Base-by-base conservation (phyloP, 2,888 invertebrate species). In the Spilosoma lubricipeda region DNA sequence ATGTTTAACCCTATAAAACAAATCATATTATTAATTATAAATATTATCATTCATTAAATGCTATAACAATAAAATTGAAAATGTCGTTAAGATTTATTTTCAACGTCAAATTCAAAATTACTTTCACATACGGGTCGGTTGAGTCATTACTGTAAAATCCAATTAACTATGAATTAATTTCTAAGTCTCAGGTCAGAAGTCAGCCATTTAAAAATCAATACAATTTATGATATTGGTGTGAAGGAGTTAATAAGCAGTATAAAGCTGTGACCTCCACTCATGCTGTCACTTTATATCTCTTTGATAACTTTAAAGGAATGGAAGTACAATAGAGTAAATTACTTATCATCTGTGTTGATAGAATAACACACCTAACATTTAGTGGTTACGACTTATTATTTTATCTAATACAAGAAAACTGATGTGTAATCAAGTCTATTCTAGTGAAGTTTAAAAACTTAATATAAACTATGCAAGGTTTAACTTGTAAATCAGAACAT, bases 251-350 rank as follows among this genome's bases (percentile, higher is more conserved):
- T 68, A 68, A 73, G 71, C 68, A 77, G 75, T 77, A 77, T 71
- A 69, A 78, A 77, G 80, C 56, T 59, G 69, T 70, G 65, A 67
- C 71, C 74, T 74, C 78, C 86, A 85, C 85, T 86, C 84, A 82
- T 68, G 78, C 76, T 63, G 77, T 78, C 84, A 86, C 80, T 84
- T 85, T 86, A 86, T 87, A 85, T 83, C 78, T 84, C 75, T 18
- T 30, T 63, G 1, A 48, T 86, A 84, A 86, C 85, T 84, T 80
- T 73, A 84, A 76, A 81, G 78, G 76, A 83, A 85, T 85, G 84
- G 39, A 45, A 39, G 15, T 45, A 11, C 11, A 39, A 45, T 45
- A 45, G 5, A 45, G 45, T 45, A 15, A 15, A 39, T 39, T 39
- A 39, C 9, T 39, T 4, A 39, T 11, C 39, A 39, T 39, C 9